phyloP scores from a whole-genome alignment of 2,888 invertebrate genomes.

The Melolontha melolontha region DNA sequence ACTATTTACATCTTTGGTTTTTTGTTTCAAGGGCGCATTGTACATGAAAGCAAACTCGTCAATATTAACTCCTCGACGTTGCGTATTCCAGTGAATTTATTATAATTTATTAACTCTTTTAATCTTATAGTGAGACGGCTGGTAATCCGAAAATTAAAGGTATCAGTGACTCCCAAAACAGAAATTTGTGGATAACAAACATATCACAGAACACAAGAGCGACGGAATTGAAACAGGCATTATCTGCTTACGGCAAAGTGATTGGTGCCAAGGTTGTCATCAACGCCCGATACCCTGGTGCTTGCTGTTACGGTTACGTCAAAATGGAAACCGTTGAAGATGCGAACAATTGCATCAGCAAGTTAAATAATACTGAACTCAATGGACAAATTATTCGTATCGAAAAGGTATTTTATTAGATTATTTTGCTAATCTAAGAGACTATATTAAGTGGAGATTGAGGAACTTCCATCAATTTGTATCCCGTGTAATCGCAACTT shows the following conservation, averaged over 20 bases:
- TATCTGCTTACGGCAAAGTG: slow-evolving; percentile 94
- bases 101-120: slow-evolving; percentile 36
- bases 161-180: slow-evolving; percentile 59
- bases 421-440: slow-evolving; percentile 3
- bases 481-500: no score
- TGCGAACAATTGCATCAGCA: slow-evolving; percentile 90
- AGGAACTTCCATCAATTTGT: no score
- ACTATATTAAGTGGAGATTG: no score
- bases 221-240: slow-evolving; percentile 92
- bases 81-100: neutral
- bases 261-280: slow-evolving; percentile 97
- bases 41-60: no score
- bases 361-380: slow-evolving; percentile 91
- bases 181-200: slow-evolving; percentile 96
- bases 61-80: no score
- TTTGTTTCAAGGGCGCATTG: no score
- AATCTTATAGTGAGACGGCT: slow-evolving; percentile 50
- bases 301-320: slow-evolving; percentile 95
- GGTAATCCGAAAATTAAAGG: slow-evolving; percentile 44
- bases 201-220: slow-evolving; percentile 91
- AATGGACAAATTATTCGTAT: slow-evolving; percentile 96
- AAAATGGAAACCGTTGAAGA: slow-evolving; percentile 93
- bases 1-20: no score
- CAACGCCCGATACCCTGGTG: slow-evolving; percentile 91
- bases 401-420: slow-evolving; percentile 79